Base-by-base conservation (phyloP, 1,140 invertebrate species). In the Laupala kohalensis region DNA sequence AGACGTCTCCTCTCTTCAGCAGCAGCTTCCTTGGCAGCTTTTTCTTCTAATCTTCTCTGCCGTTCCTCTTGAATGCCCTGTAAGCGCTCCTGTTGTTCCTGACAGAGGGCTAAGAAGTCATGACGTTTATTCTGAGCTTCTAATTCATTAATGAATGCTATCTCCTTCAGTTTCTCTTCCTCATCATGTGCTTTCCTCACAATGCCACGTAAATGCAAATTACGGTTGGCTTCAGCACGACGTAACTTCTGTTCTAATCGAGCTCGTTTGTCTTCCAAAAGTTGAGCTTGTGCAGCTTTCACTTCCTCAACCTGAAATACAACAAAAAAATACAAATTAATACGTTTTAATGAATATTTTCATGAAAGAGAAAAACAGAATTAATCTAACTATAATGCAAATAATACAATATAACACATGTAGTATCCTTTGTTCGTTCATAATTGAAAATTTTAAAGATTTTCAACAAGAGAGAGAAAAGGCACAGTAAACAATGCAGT, bases 121-220 rank as follows among this genome's bases (percentile, higher is more conserved):
- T 96, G 90, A 5, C 93, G 83, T 77, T 96, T 92, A 80, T 98
- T 97, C 81, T 97, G 93, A 2, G 95, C 95, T 78, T 98, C 94
- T 3, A 98, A 81, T 77, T 94, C 92, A 81, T 98, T 98, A 70
- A 98, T 99, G 80, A 99, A 99, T 28, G 95, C 95, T 73, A 99
- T 98, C 84, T 98, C 96, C 76, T 95, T 93, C 0, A 96, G 84
- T 81, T 99, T 98, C 64, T 95, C 94, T 75, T 98, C 96, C 81
- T 99, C 96, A 77, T 98, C 96, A 76, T 98, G 95, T 3, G 96
- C 96, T 81, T 98, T 98, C 71, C 90, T 87, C 2, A 96, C 90
- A 75, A 96, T 94, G 73, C 91, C 90, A 77, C 90, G 82, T 27
- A 93, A 79, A 79, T 90, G 85, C 75, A 91, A 85, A 69, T 92